These are phyloP conservation scores for Litoditis marina DNA, from an alignment of 2,888 invertebrate genomes.

Conservation along the genomic window DNA sequence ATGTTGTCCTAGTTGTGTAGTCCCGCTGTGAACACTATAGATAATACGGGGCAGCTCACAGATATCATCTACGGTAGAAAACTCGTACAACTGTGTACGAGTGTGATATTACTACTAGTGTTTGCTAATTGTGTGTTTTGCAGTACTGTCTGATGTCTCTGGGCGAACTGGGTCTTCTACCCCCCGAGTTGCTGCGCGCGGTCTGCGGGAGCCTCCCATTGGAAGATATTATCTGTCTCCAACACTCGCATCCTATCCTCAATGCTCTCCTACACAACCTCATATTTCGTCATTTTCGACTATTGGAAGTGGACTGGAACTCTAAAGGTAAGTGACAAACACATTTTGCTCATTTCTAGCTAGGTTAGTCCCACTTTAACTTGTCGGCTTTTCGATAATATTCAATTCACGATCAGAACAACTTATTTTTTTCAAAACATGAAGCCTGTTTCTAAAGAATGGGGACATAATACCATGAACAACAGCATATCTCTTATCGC, in stretches of 20 bases:
- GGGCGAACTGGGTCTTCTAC: background rate
- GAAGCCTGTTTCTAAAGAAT: too few relatives aligned
- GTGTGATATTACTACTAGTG: too few relatives aligned
- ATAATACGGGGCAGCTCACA: too few relatives aligned
- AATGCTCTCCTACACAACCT: slow-evolving; percentile 6
- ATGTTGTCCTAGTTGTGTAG: too few relatives aligned
- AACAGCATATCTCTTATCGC: too few relatives aligned
- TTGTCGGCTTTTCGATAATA: too few relatives aligned
- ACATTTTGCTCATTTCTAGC: too few relatives aligned
- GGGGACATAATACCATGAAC: too few relatives aligned
- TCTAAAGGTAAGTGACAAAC: slow-evolving; percentile 1
- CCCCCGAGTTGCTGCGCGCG: slow-evolving; percentile 10
- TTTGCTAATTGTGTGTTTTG: background rate
- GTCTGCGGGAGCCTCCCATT: slow-evolving; percentile 10
- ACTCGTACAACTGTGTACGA: too few relatives aligned
- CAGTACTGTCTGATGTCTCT: slow-evolving; percentile 11
- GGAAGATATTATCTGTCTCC: slow-evolving; percentile 8
- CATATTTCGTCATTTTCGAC: slow-evolving; percentile 11
- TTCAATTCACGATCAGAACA: background rate
- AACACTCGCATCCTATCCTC: slow-evolving; percentile 1
- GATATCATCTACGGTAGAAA: too few relatives aligned
- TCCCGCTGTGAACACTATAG: too few relatives aligned
- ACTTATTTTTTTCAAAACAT: background rate
- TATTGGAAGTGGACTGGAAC: slow-evolving; percentile 12
- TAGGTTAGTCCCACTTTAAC: too few relatives aligned